Evolutionary conservation across 1,140 invertebrate species (phyloP), one percentile per base, ranked within the genome.

Genomic region (Heliconius congener): DNA sequence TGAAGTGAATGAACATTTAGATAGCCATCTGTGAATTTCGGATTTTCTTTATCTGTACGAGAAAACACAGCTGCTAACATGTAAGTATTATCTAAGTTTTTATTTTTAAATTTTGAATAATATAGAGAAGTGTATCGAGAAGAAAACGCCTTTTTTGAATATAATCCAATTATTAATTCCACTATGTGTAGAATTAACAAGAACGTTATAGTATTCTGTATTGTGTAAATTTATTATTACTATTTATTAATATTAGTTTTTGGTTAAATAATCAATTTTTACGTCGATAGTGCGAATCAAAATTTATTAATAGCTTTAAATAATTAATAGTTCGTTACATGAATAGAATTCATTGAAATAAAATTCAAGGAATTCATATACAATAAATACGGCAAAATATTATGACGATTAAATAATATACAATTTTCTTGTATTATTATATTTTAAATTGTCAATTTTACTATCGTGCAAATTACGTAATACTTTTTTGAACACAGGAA

Each of bases 1-100:
- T 82, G 74, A 80, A 82, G 84, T 87, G 86, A 84, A 84, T 84
- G 78, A 80, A 82, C 79, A 74, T 77, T 83, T 71, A 30, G 66
- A 60, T 50, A 77, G 39, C 37, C 37, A 78, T 75, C 52, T 77
- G 77, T 81, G 83, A 82, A 83, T 74, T 74, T 74, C 71, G 79
- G 79, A 80, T 80, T 77, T 80, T 74, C 46, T 66, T 30, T 30
- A 81, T 52, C 77, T 77, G 74, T 50, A 2, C 60, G 70, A 55
- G 57, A 78, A 77, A 66, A 66, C 81, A 71, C n/a, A 77, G 50
- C 71, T 74, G 46, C 42, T 77, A 82, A 81, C 71, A 84, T 84
- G 83, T 84, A 81, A 84, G 83, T 84, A 81, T 39, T 73, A 27
- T n/a, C 4, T 16, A 16, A 46, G 1, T 5, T 46, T 52, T 75